These are phyloP conservation scores for Paratrypauchen microcephalus DNA, from an alignment of 2,797 vertebrate species.

Conservation along the genomic window DNA sequence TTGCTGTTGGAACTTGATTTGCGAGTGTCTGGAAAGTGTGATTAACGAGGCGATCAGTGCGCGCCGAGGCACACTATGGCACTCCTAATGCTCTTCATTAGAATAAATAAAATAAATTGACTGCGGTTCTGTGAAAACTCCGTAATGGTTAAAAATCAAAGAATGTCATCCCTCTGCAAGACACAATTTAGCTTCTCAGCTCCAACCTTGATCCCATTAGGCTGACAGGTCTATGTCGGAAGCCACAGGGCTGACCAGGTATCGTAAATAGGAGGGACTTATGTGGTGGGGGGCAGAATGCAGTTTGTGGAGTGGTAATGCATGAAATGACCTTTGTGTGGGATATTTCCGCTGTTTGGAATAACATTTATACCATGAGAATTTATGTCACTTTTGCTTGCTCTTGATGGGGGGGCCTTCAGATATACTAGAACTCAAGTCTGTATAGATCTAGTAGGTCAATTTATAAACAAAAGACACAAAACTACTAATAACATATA, in stretches of 20 bases:
- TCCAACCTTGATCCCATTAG: constrained; percentile 93
- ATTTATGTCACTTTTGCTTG: constrained; percentile 69
- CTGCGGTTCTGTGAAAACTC: constrained; percentile 99
- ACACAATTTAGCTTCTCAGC: constrained; percentile 91
- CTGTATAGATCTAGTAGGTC: background rate
- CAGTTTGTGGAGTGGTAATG: constrained; percentile 77
- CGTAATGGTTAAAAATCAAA: constrained; percentile 99
- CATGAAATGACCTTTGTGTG: constrained; percentile 80
- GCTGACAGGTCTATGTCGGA: constrained; percentile 76
- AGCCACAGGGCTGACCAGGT: constrained; percentile 74
- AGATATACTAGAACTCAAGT: background rate
- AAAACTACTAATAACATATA: too few relatives aligned
- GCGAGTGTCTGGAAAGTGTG: constrained; percentile 99
- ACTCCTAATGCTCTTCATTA: constrained; percentile 99
- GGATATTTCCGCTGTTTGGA: constrained; percentile 72
- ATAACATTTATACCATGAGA: constrained; percentile 73
- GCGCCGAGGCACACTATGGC: constrained; percentile 93
- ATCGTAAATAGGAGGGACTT: constrained; percentile 77
- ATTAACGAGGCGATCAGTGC: constrained; percentile 99
- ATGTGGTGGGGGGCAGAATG: constrained; percentile 59
- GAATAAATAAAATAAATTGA: constrained; percentile 99
- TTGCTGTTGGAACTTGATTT: constrained; percentile 99
- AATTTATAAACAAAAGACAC: background rate
- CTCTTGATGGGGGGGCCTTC: background rate
- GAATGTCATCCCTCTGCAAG: constrained; percentile 90